Evolutionary conservation across 53 echinoderm and acorn worm species (phyloP).

Genomic region (Astropecten irregularis): DNA sequence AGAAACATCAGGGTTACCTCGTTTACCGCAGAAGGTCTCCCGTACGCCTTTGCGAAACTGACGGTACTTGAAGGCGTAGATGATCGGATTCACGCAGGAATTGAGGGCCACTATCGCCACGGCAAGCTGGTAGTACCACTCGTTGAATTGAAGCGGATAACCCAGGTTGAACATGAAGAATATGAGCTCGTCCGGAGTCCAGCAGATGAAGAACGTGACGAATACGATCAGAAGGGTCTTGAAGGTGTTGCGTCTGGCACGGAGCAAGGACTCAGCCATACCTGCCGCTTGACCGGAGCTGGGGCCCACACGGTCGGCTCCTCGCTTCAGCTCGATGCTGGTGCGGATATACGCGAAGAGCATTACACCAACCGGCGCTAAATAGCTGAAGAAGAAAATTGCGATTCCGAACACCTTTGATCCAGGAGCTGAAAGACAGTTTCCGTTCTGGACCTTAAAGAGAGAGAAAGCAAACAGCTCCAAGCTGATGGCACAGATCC

Average conservation of each 20-base stretch:
- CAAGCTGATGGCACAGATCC: not conserved
- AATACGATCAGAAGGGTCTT: conserved; percentile 42
- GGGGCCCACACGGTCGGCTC: too few species aligned
- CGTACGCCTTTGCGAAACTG: conserved; percentile 19
- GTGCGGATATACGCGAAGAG: conserved; percentile 70
- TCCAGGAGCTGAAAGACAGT: not conserved
- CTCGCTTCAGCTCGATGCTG: conserved; percentile 16
- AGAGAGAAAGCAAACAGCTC: not conserved
- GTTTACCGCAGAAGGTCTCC: not conserved
- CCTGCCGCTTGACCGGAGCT: not conserved
- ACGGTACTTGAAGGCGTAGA: conserved; percentile 35
- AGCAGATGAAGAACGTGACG: conserved; percentile 26
- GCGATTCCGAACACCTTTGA: conserved; percentile 38
- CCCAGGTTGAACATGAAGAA: conserved; percentile 3
- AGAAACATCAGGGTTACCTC: too few species aligned
- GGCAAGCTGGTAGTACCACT: not conserved
- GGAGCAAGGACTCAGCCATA: not conserved
- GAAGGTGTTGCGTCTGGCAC: conserved; percentile 34
- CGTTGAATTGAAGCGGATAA: not conserved
- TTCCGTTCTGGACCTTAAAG: not conserved
- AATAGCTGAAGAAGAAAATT: conserved; percentile 71
- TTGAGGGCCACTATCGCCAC: conserved; percentile 15
- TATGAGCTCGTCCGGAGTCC: conserved; percentile 2
- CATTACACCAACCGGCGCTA: conserved; percentile 74
- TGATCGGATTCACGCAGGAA: conserved; percentile 36